phyloP scores from a whole-genome alignment of 2,888 invertebrate genomes.

The Pterostichus madidus region DNA sequence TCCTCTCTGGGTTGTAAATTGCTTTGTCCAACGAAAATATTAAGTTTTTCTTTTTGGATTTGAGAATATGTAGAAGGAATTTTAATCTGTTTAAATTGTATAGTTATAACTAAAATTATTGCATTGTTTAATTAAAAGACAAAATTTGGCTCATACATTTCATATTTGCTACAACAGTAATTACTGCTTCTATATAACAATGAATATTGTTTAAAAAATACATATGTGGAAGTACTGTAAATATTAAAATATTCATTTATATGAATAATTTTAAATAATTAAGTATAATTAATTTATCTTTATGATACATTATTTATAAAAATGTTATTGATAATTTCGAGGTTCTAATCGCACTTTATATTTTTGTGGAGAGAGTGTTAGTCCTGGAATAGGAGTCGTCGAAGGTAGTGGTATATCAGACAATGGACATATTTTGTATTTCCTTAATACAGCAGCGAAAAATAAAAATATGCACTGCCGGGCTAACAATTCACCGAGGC shows the following conservation, averaged over 20 bases:
- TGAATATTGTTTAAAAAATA: no score
- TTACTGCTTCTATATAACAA: no score
- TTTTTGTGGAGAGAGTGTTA: conserved; percentile 80
- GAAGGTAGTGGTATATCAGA: conserved; percentile 76
- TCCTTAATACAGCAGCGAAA: conserved; percentile 81
- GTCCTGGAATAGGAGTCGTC: conserved; percentile 78
- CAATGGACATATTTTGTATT: conserved; percentile 77
- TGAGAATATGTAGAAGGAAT: no score
- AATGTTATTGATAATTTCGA: not conserved
- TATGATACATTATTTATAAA: not conserved
- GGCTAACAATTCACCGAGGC: conserved; percentile 83
- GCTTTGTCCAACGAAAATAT: no score
- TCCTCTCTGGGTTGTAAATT: no score
- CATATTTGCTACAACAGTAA: no score
- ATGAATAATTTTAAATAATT: not conserved
- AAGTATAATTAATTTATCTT: not conserved
- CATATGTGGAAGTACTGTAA: no score
- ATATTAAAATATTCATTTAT: not conserved
- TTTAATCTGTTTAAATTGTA: no score
- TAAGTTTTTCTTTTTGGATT: no score
- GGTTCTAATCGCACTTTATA: conserved; percentile 74
- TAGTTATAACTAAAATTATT: no score
- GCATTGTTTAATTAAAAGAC: no score
- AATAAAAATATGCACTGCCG: conserved; percentile 82
- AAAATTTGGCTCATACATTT: no score